Evolutionary conservation across 2,113 vertebrate genomes (phyloP).

Genomic region (Muscicapa adusta): DNA sequence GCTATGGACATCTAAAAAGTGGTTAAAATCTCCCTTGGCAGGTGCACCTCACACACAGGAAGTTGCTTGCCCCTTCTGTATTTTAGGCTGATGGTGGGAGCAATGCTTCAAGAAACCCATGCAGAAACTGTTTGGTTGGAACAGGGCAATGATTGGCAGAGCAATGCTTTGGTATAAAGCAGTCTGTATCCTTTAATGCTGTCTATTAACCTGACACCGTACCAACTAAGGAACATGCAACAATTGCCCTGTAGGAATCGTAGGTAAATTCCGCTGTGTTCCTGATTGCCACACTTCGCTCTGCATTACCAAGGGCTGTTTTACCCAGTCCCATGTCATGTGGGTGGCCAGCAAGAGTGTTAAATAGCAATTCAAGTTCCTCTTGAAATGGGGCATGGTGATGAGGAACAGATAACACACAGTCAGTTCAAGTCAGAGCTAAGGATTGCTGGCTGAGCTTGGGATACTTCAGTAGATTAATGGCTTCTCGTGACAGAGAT

Average conservation of each 20-base stretch:
- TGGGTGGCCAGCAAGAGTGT: constrained; percentile 8
- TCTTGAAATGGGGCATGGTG: neutral
- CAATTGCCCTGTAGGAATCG: neutral
- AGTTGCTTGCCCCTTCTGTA: neutral
- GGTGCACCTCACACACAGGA: fast-evolving
- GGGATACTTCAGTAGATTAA: neutral
- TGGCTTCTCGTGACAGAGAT: neutral
- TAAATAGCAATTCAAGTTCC: constrained; percentile 11
- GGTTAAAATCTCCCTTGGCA: neutral
- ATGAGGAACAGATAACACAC: neutral
- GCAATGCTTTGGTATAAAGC: neutral
- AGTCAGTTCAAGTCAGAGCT: neutral
- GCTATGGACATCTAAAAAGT: neutral
- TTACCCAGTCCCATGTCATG: neutral
- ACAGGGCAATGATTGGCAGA: neutral
- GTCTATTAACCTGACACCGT: neutral
- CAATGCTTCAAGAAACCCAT: neutral
- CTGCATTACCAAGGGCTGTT: neutral
- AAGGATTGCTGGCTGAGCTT: neutral
- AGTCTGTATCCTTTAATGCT: neutral
- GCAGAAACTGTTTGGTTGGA: neutral
- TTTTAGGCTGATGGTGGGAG: neutral
- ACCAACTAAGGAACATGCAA: neutral
- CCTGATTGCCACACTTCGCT: neutral
- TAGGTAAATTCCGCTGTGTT: neutral